phyloP scores from a whole-genome alignment of 2,797 vertebrate species.

The Pseudochirops corinnae region DNA sequence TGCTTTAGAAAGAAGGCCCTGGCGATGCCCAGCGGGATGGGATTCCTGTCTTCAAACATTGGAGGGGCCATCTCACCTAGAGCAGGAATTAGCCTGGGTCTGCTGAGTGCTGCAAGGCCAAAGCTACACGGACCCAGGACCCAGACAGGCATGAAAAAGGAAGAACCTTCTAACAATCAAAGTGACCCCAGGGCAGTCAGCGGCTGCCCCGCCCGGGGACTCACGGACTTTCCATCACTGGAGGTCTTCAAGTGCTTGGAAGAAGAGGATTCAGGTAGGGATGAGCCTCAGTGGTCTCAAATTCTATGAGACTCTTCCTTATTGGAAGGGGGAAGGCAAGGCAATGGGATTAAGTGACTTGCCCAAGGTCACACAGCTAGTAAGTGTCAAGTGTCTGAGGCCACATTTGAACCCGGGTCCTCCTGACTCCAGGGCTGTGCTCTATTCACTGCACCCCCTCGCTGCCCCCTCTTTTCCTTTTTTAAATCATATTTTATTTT shows the following conservation, averaged over 20 bases:
- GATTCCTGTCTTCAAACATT: too few relatives aligned
- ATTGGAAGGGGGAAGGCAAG: too few relatives aligned
- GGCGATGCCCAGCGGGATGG: too few relatives aligned
- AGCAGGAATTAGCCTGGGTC: neutral
- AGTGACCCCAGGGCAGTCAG: neutral
- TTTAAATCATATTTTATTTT: neutral
- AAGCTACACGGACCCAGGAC: neutral
- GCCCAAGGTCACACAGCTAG: too few relatives aligned
- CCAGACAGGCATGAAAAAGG: neutral
- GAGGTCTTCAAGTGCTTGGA: too few relatives aligned
- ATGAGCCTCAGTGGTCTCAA: neutral
- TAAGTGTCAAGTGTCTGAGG: too few relatives aligned
- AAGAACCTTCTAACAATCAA: neutral
- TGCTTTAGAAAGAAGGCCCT: neutral
- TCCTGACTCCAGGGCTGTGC: too few relatives aligned
- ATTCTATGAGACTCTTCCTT: neutral
- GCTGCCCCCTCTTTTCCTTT: neutral
- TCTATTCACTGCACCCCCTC: too few relatives aligned
- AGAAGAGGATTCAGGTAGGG: neutral
- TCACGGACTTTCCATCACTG: neutral
- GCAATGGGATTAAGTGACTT: too few relatives aligned
- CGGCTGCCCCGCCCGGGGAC: neutral
- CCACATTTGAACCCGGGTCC: too few relatives aligned
- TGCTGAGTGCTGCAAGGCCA: neutral
- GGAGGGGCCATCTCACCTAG: too few relatives aligned